These are phyloP conservation scores for Muscicapa comitata DNA, from an alignment of 2,797 vertebrate species.

Conservation along the genomic window DNA sequence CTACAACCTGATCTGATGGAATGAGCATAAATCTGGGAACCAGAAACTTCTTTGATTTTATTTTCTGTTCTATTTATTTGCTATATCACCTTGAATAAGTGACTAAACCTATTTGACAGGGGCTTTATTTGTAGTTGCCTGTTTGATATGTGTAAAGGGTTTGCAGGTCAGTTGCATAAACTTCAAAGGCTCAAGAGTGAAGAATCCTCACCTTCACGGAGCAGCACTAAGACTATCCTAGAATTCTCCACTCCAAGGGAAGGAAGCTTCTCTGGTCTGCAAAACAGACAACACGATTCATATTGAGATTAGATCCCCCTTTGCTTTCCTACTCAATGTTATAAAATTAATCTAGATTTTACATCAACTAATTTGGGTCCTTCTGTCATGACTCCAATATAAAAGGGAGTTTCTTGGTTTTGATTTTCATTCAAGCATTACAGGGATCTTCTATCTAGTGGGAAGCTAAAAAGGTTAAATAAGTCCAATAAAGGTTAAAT, in stretches of 20 bases:
- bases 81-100: not conserved
- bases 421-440: not conserved
- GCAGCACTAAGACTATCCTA: not conserved
- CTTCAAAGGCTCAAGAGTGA: not conserved
- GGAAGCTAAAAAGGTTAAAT: not conserved
- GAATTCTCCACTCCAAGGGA: not conserved
- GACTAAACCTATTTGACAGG: not conserved
- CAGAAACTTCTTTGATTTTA: not conserved
- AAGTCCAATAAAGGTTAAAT: not conserved
- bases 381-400: not conserved
- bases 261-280: not conserved
- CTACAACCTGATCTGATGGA: not conserved
- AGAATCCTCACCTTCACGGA: not conserved
- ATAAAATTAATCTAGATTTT: not conserved
- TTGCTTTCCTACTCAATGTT: not conserved
- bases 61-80: not conserved
- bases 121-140: not conserved
- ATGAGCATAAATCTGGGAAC: not conserved
- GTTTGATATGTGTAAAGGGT: not conserved
- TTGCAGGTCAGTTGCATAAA: not conserved
- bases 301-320: not conserved
- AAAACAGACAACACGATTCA: not conserved
- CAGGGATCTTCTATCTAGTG: not conserved
- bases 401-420: not conserved
- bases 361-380: not conserved